Evolutionary conservation across 2,797 vertebrate species (phyloP), one percentile per base, ranked within the genome.

Genomic region (Catostomus latipinnis): DNA sequence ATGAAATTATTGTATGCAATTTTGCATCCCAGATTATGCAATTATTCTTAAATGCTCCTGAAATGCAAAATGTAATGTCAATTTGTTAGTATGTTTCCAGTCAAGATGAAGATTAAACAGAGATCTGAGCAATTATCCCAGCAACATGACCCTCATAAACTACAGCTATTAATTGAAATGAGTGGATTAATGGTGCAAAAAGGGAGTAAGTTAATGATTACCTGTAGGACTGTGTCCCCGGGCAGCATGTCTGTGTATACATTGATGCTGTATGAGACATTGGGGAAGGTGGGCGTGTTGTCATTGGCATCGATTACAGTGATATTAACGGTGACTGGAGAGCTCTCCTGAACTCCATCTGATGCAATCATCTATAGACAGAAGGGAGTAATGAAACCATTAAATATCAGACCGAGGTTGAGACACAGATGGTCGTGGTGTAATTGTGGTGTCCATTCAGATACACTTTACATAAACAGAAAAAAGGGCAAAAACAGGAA

Each of bases 291-390:
- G 0, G 98, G 98, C 0, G 96, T 94, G 84, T 99, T 99, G 84
- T 99, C 98, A 5, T 99, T 99, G 34, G 96, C 96, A 82, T 99
- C 98, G 43, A 98, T 90, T 88, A 99, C 96, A 2, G 93, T 74
- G 81, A 99, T 95, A 58, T 91, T 95, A 89, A 99, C 93, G 0
- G 91, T 90, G 58, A 97, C 96, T 0, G 96, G 95, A 9, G 78
- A 0, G 56, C 98, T 99, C 91, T 96, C 94, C 91, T 98, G 97
- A 8, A 98, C 95, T 0, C 97, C 97, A 66, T 99, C 98, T 56
- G 96, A 99, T 9, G 98, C 96, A 43, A 92, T 88, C 82, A 99
- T 95, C 97, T 99, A 88, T 12, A 66, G 67, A 80, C 56, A 77
- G 34, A 53, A 78, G 54, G 7, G 78, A 34, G 11, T 2, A 54